phyloP scores from a whole-genome alignment of 2,888 invertebrate species.

The Drosophila setosimentum region DNA sequence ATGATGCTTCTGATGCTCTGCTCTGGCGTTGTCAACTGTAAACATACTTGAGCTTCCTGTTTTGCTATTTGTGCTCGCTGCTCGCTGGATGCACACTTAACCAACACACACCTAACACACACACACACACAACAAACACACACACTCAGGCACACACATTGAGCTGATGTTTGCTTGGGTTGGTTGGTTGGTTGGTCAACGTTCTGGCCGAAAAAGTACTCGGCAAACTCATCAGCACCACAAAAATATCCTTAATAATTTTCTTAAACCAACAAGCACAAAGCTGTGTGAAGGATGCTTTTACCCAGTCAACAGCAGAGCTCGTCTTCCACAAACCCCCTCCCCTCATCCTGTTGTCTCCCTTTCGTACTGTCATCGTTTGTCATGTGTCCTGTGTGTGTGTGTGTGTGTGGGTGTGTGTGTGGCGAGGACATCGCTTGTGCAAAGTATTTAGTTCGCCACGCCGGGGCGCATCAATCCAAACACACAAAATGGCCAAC shows the following conservation, averaged over 20 bases:
- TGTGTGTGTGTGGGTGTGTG: constrained; percentile 11
- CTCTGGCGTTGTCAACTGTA: constrained; percentile 80
- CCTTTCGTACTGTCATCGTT: constrained; percentile 74
- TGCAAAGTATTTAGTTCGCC: constrained; percentile 79
- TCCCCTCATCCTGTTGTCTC: constrained; percentile 2
- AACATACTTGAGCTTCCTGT: constrained; percentile 79
- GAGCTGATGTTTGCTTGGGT: constrained; percentile 52
- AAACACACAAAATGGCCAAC: constrained; percentile 79
- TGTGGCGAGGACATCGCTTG: constrained; percentile 63
- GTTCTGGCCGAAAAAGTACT: constrained; percentile 62
- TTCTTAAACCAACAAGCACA: constrained; percentile 82
- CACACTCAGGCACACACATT: constrained; percentile 21
- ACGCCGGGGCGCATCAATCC: constrained; percentile 79
- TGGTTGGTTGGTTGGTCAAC: constrained; percentile 56
- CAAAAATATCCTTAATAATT: constrained; percentile 84
- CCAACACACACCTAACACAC: constrained; percentile 32
- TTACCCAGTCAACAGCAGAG: constrained; percentile 69
- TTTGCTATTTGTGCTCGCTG: constrained; percentile 73
- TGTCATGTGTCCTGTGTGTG: constrained; percentile 63
- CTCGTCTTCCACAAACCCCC: constrained; percentile 10
- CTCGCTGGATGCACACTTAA: constrained; percentile 50
- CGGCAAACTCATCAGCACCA: constrained; percentile 83
- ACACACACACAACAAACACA: constrained; percentile 24
- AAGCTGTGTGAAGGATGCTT: constrained; percentile 74
- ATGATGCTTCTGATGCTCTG: constrained; percentile 12